Base-by-base conservation (phyloP, 2,888 invertebrate genomes). In the Chymomyza amoena region DNA sequence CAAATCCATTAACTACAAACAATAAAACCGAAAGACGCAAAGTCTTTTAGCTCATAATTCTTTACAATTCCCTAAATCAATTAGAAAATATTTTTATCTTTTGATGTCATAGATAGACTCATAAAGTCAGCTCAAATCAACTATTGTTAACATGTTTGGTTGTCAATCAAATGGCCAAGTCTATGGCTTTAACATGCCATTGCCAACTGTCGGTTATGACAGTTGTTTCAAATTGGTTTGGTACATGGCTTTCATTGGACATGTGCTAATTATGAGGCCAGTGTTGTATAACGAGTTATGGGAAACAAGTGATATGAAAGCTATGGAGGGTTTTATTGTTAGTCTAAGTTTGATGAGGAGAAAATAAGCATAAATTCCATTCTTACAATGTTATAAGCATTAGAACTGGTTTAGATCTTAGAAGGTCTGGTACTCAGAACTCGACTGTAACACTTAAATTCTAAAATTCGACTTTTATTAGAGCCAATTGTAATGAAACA, bases 1-100 rank as follows among this genome's bases (percentile, higher is more conserved):
- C 85, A 84, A 83, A 79, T 83, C 83, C 83, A 84, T 84, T 84
- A 84, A 85, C 63, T 54, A 68, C 62, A 68, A 25, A 83, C 80
- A 80, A 80, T 72, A 65, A 67, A 32, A 32, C 6, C 32, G 32
- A 9, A 32, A 32, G 9, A 32, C 25, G 7, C 67, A 77, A 62
- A 74, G 13, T 32, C 57, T n/a, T 64, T n/a, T 39, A n/a, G 28
- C 64, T 64, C 20, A 39, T 20, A 25, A 63, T 54, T 66, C 69
- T 56, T 70, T 68, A 54, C 56, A 57, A 51, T 72, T 69, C 64
- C 69, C 25, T n/a, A 81, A 81, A 79, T 84, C 83, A 84, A 84
- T 84, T 84, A 84, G 76, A 83, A 74, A 85, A 73, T 75, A 78
- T 84, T 79, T 75, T 75, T 70, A 73, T 76, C 81, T 83, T 45